A percentile compares a stretch with the other conserved stretches of the same genome.
Evolutionary conservation across 2,113 vertebrate genomes (phyloP).

Genomic region (Bufo gargarizans): DNA sequence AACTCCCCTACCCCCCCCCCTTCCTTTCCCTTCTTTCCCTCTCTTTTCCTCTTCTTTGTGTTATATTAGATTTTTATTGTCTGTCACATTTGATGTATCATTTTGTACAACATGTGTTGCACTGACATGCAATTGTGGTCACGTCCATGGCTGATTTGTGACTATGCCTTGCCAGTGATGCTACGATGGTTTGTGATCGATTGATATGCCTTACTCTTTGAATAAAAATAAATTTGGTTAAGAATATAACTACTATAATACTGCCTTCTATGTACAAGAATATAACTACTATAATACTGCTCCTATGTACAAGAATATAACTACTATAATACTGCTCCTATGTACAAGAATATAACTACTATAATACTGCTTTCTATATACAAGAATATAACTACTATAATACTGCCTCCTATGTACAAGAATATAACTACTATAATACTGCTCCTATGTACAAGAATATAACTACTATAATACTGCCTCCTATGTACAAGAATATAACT

Average conservation of each 20-base stretch:
- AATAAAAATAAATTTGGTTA: no score
- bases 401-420: background rate
- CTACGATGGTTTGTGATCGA: no score
- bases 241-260: slow-evolving; percentile 1
- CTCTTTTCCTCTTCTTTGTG: no score
- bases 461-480: background rate
- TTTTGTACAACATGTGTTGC: no score
- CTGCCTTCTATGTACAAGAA: slow-evolving; percentile 11
- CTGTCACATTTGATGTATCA: no score
- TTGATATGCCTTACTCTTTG: no score
- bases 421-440: slow-evolving; percentile 13
- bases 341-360: background rate
- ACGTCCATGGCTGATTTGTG: no score
- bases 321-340: background rate
- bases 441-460: background rate
- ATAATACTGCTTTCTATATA: background rate
- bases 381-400: slow-evolving; percentile 13
- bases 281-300: slow-evolving; percentile 11
- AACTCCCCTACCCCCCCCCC: no score
- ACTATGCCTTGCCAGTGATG: no score
- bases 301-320: slow-evolving; percentile 10
- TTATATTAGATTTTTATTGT: no score
- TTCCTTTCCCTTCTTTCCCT: no score
- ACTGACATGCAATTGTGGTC: no score
- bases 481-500: slow-evolving; percentile 7